Percentiles rank a stretch among this genome's conserved stretches.
Evolutionary conservation across 1,140 invertebrate species (phyloP).

Genomic region (Rhopalosiphum maidis): DNA sequence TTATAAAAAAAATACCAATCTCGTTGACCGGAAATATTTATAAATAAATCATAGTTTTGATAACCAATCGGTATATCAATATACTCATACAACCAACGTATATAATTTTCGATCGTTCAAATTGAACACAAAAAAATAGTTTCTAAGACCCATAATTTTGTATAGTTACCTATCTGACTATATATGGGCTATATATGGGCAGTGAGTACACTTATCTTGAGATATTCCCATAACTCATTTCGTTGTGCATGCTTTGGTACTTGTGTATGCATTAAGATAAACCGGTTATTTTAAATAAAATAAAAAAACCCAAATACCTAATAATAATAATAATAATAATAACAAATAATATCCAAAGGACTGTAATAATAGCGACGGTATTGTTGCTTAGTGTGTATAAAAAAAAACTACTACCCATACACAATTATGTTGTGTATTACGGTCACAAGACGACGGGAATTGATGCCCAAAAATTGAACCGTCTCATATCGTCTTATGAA

Average conservation of each 20-base stretch:
- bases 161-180: not conserved
- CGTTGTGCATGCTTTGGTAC: not conserved
- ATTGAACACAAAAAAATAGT: conserved; percentile 27
- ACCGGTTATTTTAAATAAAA: not conserved
- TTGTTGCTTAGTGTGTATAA: not conserved
- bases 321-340: not conserved
- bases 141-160: not conserved
- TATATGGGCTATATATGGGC: no score
- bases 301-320: not conserved
- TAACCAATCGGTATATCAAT: not conserved
- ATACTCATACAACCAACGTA: not conserved
- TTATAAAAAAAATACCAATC: not conserved
- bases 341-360: not conserved
- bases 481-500: no score
- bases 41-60: not conserved
- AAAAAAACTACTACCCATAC: not conserved
- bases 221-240: not conserved
- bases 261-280: not conserved
- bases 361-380: not conserved
- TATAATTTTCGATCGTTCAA: not conserved
- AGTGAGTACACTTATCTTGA: not conserved
- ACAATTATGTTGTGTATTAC: not conserved
- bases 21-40: no score
- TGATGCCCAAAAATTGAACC: not conserved
- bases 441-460: not conserved